Conservation (phyloP, 1,140 invertebrate species). For the Nephila pilipes region DNA sequence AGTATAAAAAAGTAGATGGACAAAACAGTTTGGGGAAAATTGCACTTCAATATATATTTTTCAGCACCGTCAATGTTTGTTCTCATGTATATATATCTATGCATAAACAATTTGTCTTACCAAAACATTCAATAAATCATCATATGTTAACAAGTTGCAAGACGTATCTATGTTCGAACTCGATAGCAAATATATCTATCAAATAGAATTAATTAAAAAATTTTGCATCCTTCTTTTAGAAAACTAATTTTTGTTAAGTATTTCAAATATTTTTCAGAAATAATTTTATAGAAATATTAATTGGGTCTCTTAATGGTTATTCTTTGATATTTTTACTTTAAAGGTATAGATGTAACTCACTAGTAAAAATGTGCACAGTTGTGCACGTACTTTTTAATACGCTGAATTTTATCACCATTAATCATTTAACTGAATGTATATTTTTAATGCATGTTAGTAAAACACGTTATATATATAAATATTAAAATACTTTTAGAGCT, state of each 20-base stretch:
- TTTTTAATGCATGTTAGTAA: no score
- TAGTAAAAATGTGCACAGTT: no score
- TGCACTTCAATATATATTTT: constrained; percentile 23
- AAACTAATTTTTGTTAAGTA: not conserved
- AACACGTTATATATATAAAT: no score
- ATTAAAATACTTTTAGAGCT: no score
- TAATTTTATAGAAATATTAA: not conserved
- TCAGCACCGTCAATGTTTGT: not conserved
- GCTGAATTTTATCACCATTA: no score
- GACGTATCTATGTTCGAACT: not conserved
- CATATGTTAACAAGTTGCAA: not conserved
- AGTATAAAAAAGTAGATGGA: not conserved
- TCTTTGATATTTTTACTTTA: no score
- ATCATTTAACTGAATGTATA: no score
- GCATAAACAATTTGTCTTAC: not conserved
- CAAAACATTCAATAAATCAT: not conserved
- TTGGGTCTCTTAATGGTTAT: no score
- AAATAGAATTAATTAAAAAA: not conserved
- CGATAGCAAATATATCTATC: not conserved
- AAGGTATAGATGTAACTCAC: no score
- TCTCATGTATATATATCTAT: not conserved
- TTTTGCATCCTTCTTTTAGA: not conserved
- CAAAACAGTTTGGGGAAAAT: not conserved
- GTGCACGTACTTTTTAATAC: no score
- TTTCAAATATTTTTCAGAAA: not conserved